Conservation (phyloP, 2,888 invertebrate genomes). For the Opisthograptis luteolata region DNA sequence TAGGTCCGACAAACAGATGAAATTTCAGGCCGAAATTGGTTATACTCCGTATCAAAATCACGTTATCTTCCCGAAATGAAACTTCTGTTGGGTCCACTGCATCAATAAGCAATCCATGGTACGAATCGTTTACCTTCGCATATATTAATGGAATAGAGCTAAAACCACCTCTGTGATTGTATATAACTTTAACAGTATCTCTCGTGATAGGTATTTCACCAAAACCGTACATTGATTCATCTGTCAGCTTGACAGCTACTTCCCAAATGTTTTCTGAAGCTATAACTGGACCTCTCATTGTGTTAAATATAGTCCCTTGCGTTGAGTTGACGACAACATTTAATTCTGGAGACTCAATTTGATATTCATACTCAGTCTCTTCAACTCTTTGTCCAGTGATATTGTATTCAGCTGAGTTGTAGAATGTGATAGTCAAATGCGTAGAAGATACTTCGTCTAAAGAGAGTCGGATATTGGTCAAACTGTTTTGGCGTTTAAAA, state of each 20-base stretch:
- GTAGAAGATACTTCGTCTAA: conserved; percentile 66
- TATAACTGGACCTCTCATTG: conserved; percentile 83
- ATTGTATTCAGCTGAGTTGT: conserved; percentile 49
- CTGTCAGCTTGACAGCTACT: conserved; percentile 80
- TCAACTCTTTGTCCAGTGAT: conserved; percentile 51
- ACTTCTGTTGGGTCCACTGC: conserved; percentile 83
- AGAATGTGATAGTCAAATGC: conserved; percentile 66
- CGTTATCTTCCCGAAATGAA: conserved; percentile 75
- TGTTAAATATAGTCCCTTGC: conserved; percentile 75
- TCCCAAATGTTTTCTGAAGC: conserved; percentile 86
- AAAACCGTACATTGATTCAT: conserved; percentile 82
- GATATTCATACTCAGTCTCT: conserved; percentile 57
- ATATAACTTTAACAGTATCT: conserved; percentile 68
- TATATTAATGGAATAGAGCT: conserved; percentile 79
- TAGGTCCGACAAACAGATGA: conserved; percentile 71
- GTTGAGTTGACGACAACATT: conserved; percentile 55
- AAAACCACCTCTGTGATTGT: conserved; percentile 72
- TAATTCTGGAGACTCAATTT: conserved; percentile 59
- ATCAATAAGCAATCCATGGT: conserved; percentile 83
- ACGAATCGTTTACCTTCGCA: conserved; percentile 76
- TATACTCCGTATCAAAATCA: conserved; percentile 83
- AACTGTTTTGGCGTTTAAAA: conserved; percentile 53
- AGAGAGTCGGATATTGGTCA: conserved; percentile 55
- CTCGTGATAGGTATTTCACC: conserved; percentile 74
- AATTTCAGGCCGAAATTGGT: conserved; percentile 66